Base-by-base conservation (phyloP, 2,888 invertebrate genomes). In the Caenorhabditis plicata region DNA sequence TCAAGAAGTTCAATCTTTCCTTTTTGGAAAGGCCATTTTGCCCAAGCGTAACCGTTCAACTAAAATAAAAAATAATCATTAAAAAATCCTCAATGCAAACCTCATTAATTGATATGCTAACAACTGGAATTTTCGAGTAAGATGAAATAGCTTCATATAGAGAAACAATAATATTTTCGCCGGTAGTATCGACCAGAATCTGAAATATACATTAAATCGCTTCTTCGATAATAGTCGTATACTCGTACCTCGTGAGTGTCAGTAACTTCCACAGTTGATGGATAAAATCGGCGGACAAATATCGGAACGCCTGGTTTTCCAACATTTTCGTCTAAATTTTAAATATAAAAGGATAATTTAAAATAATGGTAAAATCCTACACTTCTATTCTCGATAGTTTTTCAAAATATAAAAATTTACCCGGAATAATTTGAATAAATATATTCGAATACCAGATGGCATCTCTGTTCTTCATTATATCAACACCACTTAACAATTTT, bases 21-120 rank as follows among this genome's bases (percentile, higher is more conserved):
- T 44, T 60, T 69, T n/a, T 15, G 4, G 41, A 42, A 65, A n/a
- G 71, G 69, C 70, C 68, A 71, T 36, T 63, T 66, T 15, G 49
- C 53, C 73, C 68, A 73, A 7, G n/a, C 29, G 49, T 44, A 53
- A 3, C 46, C 33, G 22, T 36, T 53, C 9, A 39, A 41, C 58
- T 57, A 44, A 33, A 57, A 57, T 42, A 26, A n/a, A 29, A 46
- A 26, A 27, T 36, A 26, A 20, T n/a, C 33, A 31, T 20, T 46
- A 29, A 15, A 8, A n/a, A n/a, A n/a, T n/a, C n/a, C n/a, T n/a
- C n/a, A n/a, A 13, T 41, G 7, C 33, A 17, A 9, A 62, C 58
- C 22, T 71, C 63, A n/a, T 48, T 54, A 8, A 72, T 40, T 7
- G 61, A 68, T 7, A 74, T 27, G 11, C 46, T 47, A 8, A 69